Evolutionary conservation across 1,140 invertebrate species (phyloP), one percentile per base, ranked within the genome.

Genomic region (Ladona fulva): DNA sequence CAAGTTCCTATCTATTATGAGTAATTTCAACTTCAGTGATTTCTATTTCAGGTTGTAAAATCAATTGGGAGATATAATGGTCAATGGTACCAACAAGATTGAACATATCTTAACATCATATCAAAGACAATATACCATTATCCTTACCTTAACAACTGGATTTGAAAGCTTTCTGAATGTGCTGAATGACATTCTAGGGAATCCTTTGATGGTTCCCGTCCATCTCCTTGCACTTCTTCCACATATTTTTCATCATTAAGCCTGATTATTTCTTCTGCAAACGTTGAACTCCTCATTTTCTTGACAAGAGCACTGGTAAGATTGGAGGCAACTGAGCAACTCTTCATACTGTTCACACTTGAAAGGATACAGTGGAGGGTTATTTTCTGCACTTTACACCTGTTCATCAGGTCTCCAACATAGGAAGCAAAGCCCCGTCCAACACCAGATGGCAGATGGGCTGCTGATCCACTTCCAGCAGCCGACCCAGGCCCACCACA

Each of bases 301-400:
- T 19, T 16, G 14, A 5, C 1, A 24, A 14, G 14, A 14, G 74
- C 14, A 75, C 24, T 75, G 74, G 5, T 75, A n/a, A 3, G 1
- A 75, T 25, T 25, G 37, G 52, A 19, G 37, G 76, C 52, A 77
- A 78, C 37, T 76, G 59, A 66, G 52, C 52, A 66, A 66, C 14
- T 85, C 52, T 87, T 88, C 84, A 88, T 87, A 81, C 89, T 89
- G 80, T 91, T 87, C 3, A 96, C 93, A 25, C 91, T 93, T 10
- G 94, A 92, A 16, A 95, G 87, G 25, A 96, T 85, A 84, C 94
- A 95, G 83, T 95, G 94, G 44, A 97, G 86, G 29, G 95, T 86
- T n/a, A 94, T 92, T 84, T 96, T 95, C 85, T 97, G 95, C 25
- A 97, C 88, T 85, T 96, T 96, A 82, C 94, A 94, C 78, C 93